Base-by-base conservation (phyloP, 2,113 vertebrate species). In the Epinephelus cyanopodus region DNA sequence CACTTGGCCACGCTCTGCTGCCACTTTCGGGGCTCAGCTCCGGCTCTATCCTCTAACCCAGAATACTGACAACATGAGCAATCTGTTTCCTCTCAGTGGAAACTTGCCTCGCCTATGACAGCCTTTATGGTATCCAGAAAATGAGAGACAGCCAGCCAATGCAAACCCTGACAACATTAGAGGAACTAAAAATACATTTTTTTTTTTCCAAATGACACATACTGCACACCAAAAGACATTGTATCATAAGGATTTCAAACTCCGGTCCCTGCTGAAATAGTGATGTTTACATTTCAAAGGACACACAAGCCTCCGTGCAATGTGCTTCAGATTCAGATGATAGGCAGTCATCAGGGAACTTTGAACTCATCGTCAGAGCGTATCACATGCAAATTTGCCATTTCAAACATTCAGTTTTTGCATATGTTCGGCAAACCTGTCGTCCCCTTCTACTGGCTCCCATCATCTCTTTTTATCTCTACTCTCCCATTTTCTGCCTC, bases 41-140 rank as follows among this genome's bases (percentile, higher is more conserved):
- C 11, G 52, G 72, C 90, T 87, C 50, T 23, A 75, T 88, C 68
- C 83, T 79, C 70, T 79, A 83, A 90, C 81, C 80, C 76, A 80
- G 87, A 91, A 93, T 84, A 85, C 83, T 87, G 83, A 89, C 84
- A 91, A 88, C 77, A 89, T 18, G 37, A 78, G 86, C 91, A 87
- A 91, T 92, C 79, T 83, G 89, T 90, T 93, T 76, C 76, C 85
- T 67, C 82, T 85, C 80, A 58, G 79, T 73, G 77, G 79, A 89
- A 82, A 83, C 71, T 58, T 27, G 74, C 76, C 70, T 81, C 0
- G 42, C 19, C 75, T 76, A 23, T 74, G 60, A 81, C 69, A 84
- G 80, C 71, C 58, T 73, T 81, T 56, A 81, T 14, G 50, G 39
- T 5, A 73, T 78, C 25, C 47, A 68, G 80, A 63, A 83, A 85